phyloP scores from a whole-genome alignment of 1,140 invertebrate genomes.

The Hycleus phaleratus region DNA sequence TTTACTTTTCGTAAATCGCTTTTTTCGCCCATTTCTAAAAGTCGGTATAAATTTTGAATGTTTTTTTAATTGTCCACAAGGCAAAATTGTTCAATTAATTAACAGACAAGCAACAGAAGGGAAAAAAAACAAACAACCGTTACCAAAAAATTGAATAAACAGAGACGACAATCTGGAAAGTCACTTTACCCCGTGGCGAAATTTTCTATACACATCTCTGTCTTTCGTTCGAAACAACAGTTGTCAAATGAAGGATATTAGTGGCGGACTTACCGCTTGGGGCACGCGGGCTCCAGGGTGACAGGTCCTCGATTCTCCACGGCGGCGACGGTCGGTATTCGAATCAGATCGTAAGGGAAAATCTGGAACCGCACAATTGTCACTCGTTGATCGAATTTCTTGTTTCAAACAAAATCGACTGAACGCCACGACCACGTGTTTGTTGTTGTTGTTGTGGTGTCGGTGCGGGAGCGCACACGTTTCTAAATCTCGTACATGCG shows the following conservation, averaged over 20 bases:
- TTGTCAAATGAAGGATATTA: constrained; percentile 2
- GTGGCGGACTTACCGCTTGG: constrained; percentile 41
- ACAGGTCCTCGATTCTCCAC: constrained; percentile 43
- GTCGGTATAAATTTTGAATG: too few relatives aligned
- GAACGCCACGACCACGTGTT: neutral
- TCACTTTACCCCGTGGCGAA: constrained; percentile 16
- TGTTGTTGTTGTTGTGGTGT: neutral
- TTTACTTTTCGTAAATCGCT: too few relatives aligned
- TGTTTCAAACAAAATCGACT: neutral
- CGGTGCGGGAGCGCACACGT: neutral
- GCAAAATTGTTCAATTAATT: too few relatives aligned
- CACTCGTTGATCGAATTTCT: constrained; percentile 1
- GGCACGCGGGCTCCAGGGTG: constrained; percentile 50
- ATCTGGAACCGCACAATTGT: constrained; percentile 16
- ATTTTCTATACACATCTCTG: neutral
- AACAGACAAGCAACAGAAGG: too few relatives aligned
- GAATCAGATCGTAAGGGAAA: constrained; percentile 30
- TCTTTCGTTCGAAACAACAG: neutral
- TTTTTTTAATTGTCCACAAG: too few relatives aligned
- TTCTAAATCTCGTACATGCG: neutral
- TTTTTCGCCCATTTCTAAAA: too few relatives aligned
- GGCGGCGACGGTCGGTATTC: constrained; percentile 34
- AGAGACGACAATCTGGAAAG: constrained; percentile 5
- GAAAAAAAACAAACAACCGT: neutral
- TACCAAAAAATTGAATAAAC: neutral